Base-by-base conservation (phyloP, 2,888 invertebrate species). In the Lepidochrysops patricia region DNA sequence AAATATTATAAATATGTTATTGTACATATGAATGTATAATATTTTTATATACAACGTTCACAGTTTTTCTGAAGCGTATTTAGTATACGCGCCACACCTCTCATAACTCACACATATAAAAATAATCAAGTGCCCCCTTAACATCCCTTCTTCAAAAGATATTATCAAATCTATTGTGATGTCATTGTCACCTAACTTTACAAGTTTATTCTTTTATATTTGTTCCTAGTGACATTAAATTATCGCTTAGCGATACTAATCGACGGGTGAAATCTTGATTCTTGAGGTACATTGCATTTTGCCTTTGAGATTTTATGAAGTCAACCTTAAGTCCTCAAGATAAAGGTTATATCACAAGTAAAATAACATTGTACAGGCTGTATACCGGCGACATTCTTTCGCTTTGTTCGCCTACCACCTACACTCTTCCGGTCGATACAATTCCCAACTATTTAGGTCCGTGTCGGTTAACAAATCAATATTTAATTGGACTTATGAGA, bases 351-450 rank as follows among this genome's bases (percentile, higher is more conserved):
- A n/a, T n/a, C n/a, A n/a, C n/a, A n/a, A n/a, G n/a, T n/a, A n/a
- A n/a, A n/a, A n/a, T n/a, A n/a, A n/a, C n/a, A n/a, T n/a, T n/a
- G n/a, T n/a, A n/a, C n/a, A n/a, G n/a, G n/a, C n/a, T 13, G 35
- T 35, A 35, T 35, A 19, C 37, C 3, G 37, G 69, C 73, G 78
- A 77, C 84, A 86, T 86, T 84, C 85, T 77, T 70, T 65, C 63
- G 75, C 77, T 84, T 84, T 85, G 84, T 84, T 78, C 74, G 60
- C 54, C 61, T 60, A 69, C 72, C 69, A 67, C 86, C 86, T 79
- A 86, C 86, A 69, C 81, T 76, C 75, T 82, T 86, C 86, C 87
- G 86, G 86, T 72, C 72, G 71, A 70, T 73, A 75, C 73, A 75
- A 72, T 71, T 70, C 66, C 67, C 65, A 68, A 70, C 67, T 68